Conservation (phyloP, 2,797 vertebrate species). For the Bucorvus abyssinicus region DNA sequence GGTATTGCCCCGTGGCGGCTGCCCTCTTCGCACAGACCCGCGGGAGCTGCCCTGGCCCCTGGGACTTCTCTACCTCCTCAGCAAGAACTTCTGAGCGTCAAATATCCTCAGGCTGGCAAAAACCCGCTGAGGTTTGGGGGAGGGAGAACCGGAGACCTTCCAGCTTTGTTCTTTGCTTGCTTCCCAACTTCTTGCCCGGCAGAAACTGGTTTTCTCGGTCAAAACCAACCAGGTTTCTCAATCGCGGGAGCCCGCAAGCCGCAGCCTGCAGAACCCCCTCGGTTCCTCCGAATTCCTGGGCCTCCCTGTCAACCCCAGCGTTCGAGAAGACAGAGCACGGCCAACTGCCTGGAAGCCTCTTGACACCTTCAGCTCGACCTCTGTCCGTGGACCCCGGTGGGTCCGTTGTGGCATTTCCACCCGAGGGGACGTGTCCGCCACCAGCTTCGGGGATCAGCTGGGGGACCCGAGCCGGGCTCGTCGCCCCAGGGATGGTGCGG, state of each 20-base stretch:
- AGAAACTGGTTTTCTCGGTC: background rate
- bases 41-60: fast-evolving
- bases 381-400: background rate
- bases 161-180: background rate
- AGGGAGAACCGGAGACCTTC: background rate
- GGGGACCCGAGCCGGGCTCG: fast-evolving
- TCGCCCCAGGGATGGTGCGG: background rate
- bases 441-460: background rate
- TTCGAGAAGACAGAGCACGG: background rate
- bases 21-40: background rate
- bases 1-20: too few relatives aligned
- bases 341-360: background rate
- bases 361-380: too few relatives aligned
- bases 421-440: background rate
- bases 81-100: background rate
- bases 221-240: background rate
- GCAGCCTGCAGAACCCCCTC: background rate
- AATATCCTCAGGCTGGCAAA: background rate
- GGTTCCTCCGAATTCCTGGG: background rate
- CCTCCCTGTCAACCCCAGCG: background rate
- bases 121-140: background rate
- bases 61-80: background rate
- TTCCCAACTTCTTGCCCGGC: background rate
- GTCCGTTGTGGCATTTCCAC: background rate
- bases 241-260: background rate